phyloP scores from a whole-genome alignment of 2,113 vertebrate species.

The Prochilodus magdalenae region DNA sequence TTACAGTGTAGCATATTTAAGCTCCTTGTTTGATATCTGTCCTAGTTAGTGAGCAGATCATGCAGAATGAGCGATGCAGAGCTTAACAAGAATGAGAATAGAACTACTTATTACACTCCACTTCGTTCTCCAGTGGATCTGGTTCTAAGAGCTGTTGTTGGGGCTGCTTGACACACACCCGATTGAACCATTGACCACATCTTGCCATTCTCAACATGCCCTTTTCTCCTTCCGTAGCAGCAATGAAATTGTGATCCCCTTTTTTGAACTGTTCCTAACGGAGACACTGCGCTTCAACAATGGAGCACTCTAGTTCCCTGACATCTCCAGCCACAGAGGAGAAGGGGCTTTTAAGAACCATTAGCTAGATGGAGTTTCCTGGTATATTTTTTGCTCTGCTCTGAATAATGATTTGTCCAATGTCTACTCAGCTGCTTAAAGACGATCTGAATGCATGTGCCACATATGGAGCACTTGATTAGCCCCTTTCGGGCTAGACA shows the following conservation, averaged over 20 bases:
- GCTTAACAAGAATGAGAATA: not conserved
- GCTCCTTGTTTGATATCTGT: no score
- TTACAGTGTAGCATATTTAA: no score
- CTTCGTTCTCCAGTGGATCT: not conserved
- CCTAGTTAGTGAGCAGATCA: not conserved
- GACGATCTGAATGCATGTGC: not conserved
- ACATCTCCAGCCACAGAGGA: not conserved
- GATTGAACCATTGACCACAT: not conserved
- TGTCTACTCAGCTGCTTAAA: conserved; percentile 37
- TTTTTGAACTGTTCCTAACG: not conserved
- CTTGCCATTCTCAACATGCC: not conserved
- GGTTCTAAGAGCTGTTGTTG: not conserved
- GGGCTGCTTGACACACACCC: not conserved
- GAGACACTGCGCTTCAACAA: conserved; percentile 20
- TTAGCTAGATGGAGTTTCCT: conserved; percentile 26
- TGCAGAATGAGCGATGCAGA: not conserved
- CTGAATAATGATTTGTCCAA: conserved; percentile 15
- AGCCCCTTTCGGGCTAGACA: conserved; percentile 27
- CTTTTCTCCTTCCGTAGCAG: no score
- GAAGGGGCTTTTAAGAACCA: conserved; percentile 35
- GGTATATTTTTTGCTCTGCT: conserved; percentile 19
- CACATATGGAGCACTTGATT: conserved; percentile 47
- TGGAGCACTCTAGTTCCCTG: not conserved
- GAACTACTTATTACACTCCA: not conserved
- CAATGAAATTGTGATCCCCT: not conserved